These are phyloP conservation scores for Forbesichthys papilliferus DNA, from an alignment of 2,113 vertebrate species.

Conservation along the genomic window DNA sequence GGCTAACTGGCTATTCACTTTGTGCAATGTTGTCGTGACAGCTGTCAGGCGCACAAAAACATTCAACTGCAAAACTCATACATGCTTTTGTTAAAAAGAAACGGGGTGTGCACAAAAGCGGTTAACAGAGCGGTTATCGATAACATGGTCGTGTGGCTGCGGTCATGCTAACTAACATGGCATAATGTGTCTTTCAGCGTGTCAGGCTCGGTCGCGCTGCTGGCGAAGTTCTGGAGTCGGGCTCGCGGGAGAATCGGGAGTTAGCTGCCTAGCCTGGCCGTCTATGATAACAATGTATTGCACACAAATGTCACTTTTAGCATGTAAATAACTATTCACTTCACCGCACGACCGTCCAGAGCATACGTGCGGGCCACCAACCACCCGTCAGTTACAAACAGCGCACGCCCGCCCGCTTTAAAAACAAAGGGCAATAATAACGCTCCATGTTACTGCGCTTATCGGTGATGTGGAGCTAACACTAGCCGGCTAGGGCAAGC, in stretches of 20 bases:
- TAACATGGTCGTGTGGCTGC: not conserved
- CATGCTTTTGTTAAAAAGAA: slow-evolving; percentile 33
- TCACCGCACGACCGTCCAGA: slow-evolving; percentile 4
- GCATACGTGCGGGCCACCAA: not conserved
- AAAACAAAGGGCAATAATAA: slow-evolving; percentile 80
- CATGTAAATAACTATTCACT: slow-evolving; percentile 14
- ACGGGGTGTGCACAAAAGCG: slow-evolving; percentile 10
- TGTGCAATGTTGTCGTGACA: slow-evolving; percentile 72
- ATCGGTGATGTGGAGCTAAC: slow-evolving; percentile 58
- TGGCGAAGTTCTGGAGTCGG: slow-evolving; percentile 68
- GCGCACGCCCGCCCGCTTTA: slow-evolving; percentile 58
- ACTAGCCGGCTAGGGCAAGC: slow-evolving; percentile 28
- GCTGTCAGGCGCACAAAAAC: slow-evolving; percentile 74
- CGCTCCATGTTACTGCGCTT: slow-evolving; percentile 76
- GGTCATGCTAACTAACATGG: slow-evolving; percentile 17
- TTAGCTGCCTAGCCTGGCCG: slow-evolving; percentile 63
- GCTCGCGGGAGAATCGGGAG: slow-evolving; percentile 71
- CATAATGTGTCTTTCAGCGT: slow-evolving; percentile 33
- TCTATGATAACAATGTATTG: slow-evolving; percentile 55
- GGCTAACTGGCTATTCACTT: slow-evolving; percentile 57
- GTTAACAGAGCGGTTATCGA: not conserved
- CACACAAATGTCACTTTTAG: slow-evolving; percentile 32
- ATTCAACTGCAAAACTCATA: slow-evolving; percentile 56
- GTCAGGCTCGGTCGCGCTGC: slow-evolving; percentile 29
- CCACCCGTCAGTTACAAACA: slow-evolving; percentile 30